These are phyloP conservation scores for Thalassophryne amazonica DNA, from an alignment of 2,797 vertebrate species.

Conservation along the genomic window DNA sequence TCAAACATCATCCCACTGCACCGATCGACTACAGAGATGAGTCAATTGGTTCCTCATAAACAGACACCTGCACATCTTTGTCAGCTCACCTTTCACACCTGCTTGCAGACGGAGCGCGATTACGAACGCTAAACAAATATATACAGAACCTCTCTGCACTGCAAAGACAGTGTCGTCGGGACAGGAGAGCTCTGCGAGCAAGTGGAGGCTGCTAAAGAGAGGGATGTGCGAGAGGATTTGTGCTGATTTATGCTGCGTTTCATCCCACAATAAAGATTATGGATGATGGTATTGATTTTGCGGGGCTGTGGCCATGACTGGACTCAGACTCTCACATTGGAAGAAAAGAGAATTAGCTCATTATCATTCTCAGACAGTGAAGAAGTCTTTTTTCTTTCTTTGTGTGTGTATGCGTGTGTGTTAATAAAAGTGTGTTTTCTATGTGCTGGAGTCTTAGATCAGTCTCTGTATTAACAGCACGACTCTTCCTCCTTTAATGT, in stretches of 20 bases:
- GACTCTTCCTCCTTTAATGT: slow-evolving; percentile 51
- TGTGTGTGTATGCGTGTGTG: slow-evolving; percentile 16
- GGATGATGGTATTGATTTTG: slow-evolving; percentile 76
- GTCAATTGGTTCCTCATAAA: slow-evolving; percentile 15
- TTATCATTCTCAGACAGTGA: slow-evolving; percentile 66
- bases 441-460: slow-evolving; percentile 56
- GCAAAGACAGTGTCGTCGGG: slow-evolving; percentile 47
- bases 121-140: slow-evolving; percentile 30
- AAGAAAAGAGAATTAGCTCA: slow-evolving; percentile 69
- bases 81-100: slow-evolving; percentile 22
- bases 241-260: slow-evolving; percentile 76
- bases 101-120: slow-evolving; percentile 20
- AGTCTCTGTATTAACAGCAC: slow-evolving; percentile 62
- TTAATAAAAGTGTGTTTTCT: slow-evolving; percentile 30
- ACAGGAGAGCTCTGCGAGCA: slow-evolving; percentile 57
- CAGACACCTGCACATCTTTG: slow-evolving; percentile 7
- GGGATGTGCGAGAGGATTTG: slow-evolving; percentile 65
- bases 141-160: slow-evolving; percentile 35
- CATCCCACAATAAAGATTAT: slow-evolving; percentile 79
- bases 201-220: slow-evolving; percentile 59
- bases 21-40: slow-evolving; percentile 12
- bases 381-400: slow-evolving; percentile 33
- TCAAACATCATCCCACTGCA: slow-evolving; percentile 18
- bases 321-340: slow-evolving; percentile 62
- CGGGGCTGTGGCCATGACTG: slow-evolving; percentile 71